A percentile compares a stretch with the other conserved stretches of the same genome.
These are phyloP conservation scores for Salvelinus sp. DNA, from an alignment of 2,113 vertebrate genomes.

Conservation along the genomic window DNA sequence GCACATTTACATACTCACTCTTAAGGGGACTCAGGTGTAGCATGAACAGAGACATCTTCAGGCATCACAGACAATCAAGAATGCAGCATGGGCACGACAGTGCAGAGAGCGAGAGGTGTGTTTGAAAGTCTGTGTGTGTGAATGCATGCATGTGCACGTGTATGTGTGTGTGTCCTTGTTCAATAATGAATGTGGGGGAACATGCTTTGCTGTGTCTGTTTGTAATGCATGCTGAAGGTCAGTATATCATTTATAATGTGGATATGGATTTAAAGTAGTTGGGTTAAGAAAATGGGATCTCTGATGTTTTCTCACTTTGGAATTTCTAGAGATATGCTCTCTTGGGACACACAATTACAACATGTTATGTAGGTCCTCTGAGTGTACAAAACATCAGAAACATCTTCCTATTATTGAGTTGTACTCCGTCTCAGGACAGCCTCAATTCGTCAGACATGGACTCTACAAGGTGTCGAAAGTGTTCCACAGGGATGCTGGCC, in stretches of 20 bases:
- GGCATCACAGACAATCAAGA: conserved; percentile 50
- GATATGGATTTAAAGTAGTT: not conserved
- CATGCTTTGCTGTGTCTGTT: conserved; percentile 5
- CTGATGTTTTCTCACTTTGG: not conserved
- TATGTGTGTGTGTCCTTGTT: conserved; percentile 36
- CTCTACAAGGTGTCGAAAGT: no score
- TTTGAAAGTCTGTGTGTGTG: conserved; percentile 12
- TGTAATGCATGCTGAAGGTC: conserved; percentile 2
- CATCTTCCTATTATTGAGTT: no score
- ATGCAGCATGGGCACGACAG: conserved; percentile 37
- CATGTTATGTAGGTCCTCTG: not conserved
- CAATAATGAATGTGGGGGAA: conserved; percentile 36
- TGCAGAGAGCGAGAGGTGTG: conserved; percentile 2
- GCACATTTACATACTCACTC: conserved; percentile 70
- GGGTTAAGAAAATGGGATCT: not conserved
- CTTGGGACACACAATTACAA: not conserved
- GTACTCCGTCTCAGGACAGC: no score
- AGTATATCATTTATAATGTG: not conserved
- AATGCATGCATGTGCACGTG: conserved; percentile 17
- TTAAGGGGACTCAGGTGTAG: no score
- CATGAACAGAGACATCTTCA: no score
- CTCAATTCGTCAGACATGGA: no score
- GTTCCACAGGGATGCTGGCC: no score
- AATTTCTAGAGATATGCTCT: not conserved
- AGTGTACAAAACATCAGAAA: no score